phyloP scores from a whole-genome alignment of 2,113 vertebrate genomes.

The Microcebus tavaratra region DNA sequence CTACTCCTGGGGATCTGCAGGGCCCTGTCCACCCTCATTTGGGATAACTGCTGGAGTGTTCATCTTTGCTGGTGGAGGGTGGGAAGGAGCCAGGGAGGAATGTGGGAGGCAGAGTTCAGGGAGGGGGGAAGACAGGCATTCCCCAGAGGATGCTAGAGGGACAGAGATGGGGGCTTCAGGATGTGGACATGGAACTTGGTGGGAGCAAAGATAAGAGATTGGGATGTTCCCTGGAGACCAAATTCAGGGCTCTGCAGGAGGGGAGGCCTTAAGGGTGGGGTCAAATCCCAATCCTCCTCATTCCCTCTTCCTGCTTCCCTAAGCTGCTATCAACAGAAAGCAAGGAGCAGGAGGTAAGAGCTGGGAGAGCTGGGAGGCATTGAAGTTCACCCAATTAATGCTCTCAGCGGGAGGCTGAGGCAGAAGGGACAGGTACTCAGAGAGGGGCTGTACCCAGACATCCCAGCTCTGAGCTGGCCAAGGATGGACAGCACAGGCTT shows the following conservation, averaged over 20 bases:
- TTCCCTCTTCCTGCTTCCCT: neutral
- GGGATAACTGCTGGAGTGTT: neutral
- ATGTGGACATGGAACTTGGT: neutral
- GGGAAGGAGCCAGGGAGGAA: neutral
- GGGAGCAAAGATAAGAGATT: neutral
- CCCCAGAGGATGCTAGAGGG: neutral
- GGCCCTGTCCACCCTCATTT: neutral
- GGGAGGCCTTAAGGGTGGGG: neutral
- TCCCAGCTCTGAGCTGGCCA: neutral
- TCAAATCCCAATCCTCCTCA: neutral
- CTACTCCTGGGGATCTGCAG: neutral
- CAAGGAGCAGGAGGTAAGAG: neutral
- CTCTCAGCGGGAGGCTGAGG: neutral
- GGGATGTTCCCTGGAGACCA: neutral
- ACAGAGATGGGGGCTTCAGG: neutral
- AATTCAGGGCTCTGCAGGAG: neutral
- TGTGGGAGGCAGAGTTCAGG: neutral
- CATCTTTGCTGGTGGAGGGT: neutral
- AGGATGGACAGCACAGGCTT: neutral
- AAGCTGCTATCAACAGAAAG: neutral
- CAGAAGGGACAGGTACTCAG: neutral
- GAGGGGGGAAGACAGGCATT: neutral
- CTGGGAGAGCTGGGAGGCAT: neutral
- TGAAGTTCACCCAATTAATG: no score
- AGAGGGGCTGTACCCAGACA: neutral